Evolutionary conservation across 2,113 vertebrate genomes (phyloP).

Genomic region (Taxidea taxus): DNA sequence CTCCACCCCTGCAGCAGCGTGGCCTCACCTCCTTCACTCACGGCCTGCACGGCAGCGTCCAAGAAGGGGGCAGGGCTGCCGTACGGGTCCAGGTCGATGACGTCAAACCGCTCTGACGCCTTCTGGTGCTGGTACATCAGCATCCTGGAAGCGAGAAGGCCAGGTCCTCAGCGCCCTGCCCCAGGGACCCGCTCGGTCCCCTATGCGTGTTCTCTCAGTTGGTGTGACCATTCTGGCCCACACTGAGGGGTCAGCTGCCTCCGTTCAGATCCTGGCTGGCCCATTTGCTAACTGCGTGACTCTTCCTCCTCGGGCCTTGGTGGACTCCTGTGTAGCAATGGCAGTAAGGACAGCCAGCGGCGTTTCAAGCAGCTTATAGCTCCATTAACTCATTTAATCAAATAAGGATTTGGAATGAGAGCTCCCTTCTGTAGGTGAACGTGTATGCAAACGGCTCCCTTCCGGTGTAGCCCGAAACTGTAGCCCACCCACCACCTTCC

Average conservation of each 20-base stretch:
- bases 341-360: not conserved
- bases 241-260: not conserved
- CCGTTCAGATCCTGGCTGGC: not conserved
- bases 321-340: not conserved
- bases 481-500: not conserved
- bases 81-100: conserved; percentile 95
- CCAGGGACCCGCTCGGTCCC: not conserved
- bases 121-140: conserved; percentile 83
- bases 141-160: conserved; percentile 11
- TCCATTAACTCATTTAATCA: not conserved
- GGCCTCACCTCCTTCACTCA: conserved; percentile 91
- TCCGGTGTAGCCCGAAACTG: not conserved
- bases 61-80: conserved; percentile 92
- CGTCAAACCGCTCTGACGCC: conserved; percentile 86
- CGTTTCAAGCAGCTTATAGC: not conserved
- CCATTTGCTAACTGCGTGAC: not conserved
- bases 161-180: not conserved
- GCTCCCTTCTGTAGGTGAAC: not conserved
- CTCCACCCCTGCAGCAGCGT: rapidly evolving
- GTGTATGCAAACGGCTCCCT: not conserved
- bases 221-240: not conserved
- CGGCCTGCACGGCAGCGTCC: conserved; percentile 92
- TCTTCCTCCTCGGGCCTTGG: not conserved
- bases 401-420: not conserved
- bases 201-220: not conserved